Evolutionary conservation across 1,140 invertebrate species (phyloP), one percentile per base, ranked within the genome.

Genomic region (Calliphora vicina): DNA sequence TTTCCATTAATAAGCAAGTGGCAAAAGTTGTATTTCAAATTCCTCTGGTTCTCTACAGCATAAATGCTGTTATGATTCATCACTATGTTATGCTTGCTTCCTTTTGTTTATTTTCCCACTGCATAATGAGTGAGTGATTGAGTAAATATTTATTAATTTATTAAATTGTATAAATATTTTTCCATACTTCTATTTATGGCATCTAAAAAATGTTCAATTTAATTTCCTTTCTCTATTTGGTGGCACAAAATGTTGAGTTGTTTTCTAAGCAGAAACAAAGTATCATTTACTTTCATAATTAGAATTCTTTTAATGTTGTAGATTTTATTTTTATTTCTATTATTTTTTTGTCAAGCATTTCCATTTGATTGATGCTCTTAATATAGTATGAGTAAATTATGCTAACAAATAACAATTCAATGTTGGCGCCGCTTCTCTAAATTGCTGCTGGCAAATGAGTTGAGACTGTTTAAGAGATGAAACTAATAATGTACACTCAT

Each of bases 211-310:
- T 67, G 61, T 67, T 23, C 4, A 67, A 23, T 67, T 57, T 5
- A 67, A 67, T 67, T 67, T 67, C 61, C 61, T 67, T 67, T 67
- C 61, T 67, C 61, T 67, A 67, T 23, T 23, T 23, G n/a, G n/a
- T 9, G n/a, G n/a, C 15, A 67, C 4, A 67, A 20, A 67, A 67
- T 23, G 9, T 23, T 23, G 4, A 50, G 29, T 13, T 57, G n/a
- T 57, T 57, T 50, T 50, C 12, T 50, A 1, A 57, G 15, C 4
- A 12, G 13, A 67, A 67, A 67, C n/a, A 67, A 67, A 23, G 61
- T 67, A 67, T 67, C 61, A 67, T 67, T 67, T 20, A 23, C 61
- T 67, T 23, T 67, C 61, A 67, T 67, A 67, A 67, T 67, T 67
- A 67, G 20, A 67, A 67, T 67, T 67, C 61, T 67, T 67, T 57